These are phyloP conservation scores for Pongo abelii DNA, from an alignment of 2,113 vertebrate genomes.

Conservation along the genomic window DNA sequence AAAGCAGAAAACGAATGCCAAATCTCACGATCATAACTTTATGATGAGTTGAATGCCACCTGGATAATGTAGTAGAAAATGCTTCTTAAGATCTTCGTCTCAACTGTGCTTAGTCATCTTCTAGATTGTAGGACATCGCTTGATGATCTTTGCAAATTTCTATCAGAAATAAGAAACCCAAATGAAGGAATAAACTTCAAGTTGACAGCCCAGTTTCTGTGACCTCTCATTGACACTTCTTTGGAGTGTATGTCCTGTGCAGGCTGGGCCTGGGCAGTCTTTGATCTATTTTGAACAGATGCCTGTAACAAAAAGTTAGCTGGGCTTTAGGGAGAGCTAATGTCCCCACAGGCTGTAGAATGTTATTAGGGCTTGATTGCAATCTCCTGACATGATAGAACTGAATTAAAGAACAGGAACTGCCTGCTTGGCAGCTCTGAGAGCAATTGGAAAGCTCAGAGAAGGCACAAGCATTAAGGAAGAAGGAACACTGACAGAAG, in stretches of 20 bases:
- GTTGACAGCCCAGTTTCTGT: neutral
- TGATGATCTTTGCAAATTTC: neutral
- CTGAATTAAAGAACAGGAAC: constrained; percentile 37
- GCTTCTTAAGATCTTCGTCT: neutral
- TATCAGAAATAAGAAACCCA: neutral
- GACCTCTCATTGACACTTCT: neutral
- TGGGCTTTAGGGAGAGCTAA: neutral
- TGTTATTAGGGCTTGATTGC: constrained; percentile 56
- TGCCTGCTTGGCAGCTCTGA: neutral
- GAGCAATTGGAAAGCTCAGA: constrained; percentile 25
- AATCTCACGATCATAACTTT: neutral
- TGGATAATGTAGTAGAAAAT: neutral
- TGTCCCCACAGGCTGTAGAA: constrained; percentile 14
- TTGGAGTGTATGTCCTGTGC: neutral
- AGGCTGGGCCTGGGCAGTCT: neutral
- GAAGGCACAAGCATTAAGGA: neutral
- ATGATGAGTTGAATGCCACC: neutral
- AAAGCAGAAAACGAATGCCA: neutral
- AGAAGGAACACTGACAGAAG: constrained; percentile 50
- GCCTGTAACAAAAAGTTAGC: neutral
- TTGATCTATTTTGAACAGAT: neutral
- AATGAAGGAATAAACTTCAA: neutral
- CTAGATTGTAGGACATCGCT: neutral
- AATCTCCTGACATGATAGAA: constrained; percentile 58
- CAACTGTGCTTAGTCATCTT: neutral